Base-by-base conservation (phyloP, 2,888 invertebrate species). In the Halictus quadricinctus region DNA sequence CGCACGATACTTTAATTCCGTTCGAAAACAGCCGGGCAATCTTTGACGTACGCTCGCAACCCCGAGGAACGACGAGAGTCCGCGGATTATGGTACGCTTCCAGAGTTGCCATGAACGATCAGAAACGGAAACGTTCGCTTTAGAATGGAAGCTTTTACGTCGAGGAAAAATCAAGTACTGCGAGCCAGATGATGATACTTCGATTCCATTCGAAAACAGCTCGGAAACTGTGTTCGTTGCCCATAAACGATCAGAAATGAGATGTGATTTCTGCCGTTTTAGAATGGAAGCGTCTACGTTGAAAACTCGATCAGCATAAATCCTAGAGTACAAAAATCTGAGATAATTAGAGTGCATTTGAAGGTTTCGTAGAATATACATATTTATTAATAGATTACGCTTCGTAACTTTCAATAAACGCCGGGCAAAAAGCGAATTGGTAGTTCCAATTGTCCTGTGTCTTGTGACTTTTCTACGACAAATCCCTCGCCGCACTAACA, bases 1-100 rank as follows among this genome's bases (percentile, higher is more conserved):
- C 73, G 80, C 80, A 88, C 85, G 89, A 90, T 90, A 88, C 85
- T 87, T 85, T 85, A 87, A 84, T 87, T 86, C 82, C 81, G 90
- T 86, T 84, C 2, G 86, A 88, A 85, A 86, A 76, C 76, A 60
- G 66, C 66, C 54, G 36, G 76, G 76, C 78, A 70, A 75, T 36
- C 36, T 29, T 41, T 18, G 50, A 4, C 72, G 77, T 83, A 1
- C 12, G 12, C 21, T 66, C 21, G 25, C 60, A 25, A 25, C 25
- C 25, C 25, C 60, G 60, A 13, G 60, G 15, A 25, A 25, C 29
- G 60, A 54, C 54, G 43, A 43, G 8, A 8, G 43, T 43, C 43
- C 43, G 54, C 18, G 54, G 54, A 54, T 54, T 54, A 54, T 21
- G 54, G 8, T 54, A 54, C 21, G 10, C 10, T 54, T 54, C 54